Evolutionary conservation across 2,797 vertebrate genomes (phyloP).

Genomic region (Cryptoprocta ferox): DNA sequence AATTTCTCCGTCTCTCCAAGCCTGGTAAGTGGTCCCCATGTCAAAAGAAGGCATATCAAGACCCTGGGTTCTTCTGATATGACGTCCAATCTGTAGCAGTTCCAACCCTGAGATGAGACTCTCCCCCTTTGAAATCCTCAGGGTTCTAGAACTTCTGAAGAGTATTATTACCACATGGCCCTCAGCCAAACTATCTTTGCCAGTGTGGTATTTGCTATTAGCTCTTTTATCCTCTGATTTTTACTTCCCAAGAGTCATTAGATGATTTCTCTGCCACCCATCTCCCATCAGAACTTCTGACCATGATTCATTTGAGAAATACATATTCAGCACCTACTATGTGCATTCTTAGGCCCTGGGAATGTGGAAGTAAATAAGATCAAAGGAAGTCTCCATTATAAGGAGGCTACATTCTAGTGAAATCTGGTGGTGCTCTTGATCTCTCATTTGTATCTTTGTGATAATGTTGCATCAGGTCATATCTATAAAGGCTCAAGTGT

Average conservation of each 20-base stretch:
- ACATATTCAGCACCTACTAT: not conserved
- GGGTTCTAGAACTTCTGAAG: not conserved
- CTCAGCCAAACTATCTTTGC: not conserved
- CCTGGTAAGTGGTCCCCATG: not conserved
- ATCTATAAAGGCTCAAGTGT: not conserved
- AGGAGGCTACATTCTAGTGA: not conserved
- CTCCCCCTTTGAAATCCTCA: not conserved
- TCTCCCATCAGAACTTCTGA: not conserved
- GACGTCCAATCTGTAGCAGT: not conserved
- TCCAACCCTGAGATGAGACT: not conserved
- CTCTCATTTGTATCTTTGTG: not conserved
- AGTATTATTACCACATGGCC: not conserved
- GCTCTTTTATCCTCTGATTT: not conserved
- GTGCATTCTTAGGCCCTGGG: not conserved
- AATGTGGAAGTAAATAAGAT: not conserved
- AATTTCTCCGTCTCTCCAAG: not conserved
- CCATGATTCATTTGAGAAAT: not conserved
- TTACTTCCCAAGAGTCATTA: not conserved
- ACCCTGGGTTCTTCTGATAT: not conserved
- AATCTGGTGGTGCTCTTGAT: not conserved
- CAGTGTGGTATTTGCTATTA: not conserved
- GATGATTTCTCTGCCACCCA: not conserved
- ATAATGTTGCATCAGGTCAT: not conserved
- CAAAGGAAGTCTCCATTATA: not conserved
- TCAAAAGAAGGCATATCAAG: not conserved